Base-by-base conservation (phyloP, 2,888 invertebrate genomes). In the Harpalus rubripes region DNA sequence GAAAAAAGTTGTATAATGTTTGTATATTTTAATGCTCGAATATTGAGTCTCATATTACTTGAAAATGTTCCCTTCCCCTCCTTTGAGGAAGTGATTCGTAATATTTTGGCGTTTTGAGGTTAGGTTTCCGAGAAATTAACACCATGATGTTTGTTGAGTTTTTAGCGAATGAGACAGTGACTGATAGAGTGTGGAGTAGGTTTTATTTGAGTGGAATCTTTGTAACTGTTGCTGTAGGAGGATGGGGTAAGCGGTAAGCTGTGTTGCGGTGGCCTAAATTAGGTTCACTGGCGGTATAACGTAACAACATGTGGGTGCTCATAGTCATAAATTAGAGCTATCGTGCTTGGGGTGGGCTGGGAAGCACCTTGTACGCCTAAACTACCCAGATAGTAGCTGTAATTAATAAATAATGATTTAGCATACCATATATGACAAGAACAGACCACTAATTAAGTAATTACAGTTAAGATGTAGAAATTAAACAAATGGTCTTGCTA, bases 101-200 rank as follows among this genome's bases (percentile, higher is more conserved):
- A 63, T 63, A 22, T 63, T 18, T 63, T 68, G 68, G 32, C 68
- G 26, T 68, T 68, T 68, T 68, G 68, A 68, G 68, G 68, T 68
- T 68, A 68, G 68, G 68, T 68, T 68, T 68, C 68, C 68, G 15
- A 68, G 68, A 68, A 68, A 68, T 68, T 68, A 68, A 68, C 68
- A 39, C 32, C 32, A 39, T 63, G 26, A 68, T 68, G 39, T 68
- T 68, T 68, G 68, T 32, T 32, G 68, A 68, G 68, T 68, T 68
- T 68, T 68, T 39, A 68, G 39, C 68, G 68, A 68, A 68, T 41
- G 39, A 68, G 68, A 68, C 68, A 68, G 39, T 68, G 68, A 68
- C 32, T 68, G 68, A 68, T 68, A 68, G 68, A 68, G 68, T 32
- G 32, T 7, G 15, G 32, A 68, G 32, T 6, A 12, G 26, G 32